Evolutionary conservation across 2,888 invertebrate genomes (phyloP).

Genomic region (Tillus elongatus): DNA sequence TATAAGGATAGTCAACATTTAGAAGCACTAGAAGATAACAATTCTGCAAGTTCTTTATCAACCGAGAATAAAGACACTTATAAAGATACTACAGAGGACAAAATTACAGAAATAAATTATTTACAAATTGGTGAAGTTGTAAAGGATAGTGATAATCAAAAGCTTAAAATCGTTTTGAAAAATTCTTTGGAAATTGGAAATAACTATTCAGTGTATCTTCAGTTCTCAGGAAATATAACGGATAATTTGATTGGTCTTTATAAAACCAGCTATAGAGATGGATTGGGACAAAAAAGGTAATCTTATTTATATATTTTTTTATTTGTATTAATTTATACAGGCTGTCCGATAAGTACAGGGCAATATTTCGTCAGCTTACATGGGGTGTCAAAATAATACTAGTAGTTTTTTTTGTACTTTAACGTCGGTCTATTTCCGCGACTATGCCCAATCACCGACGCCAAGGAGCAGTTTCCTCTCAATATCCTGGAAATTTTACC

Average conservation of each 20-base stretch:
- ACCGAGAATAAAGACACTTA: not conserved
- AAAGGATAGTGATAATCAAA: slow-evolving; percentile 37
- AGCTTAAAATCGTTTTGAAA: slow-evolving; percentile 37
- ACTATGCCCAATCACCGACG: too few species aligned
- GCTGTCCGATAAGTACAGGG: too few species aligned
- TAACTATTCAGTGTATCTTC: slow-evolving; percentile 49
- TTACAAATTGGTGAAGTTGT: slow-evolving; percentile 31
- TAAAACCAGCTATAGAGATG: slow-evolving; percentile 51
- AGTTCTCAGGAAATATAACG: slow-evolving; percentile 49
- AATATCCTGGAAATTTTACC: too few species aligned
- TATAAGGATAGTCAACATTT: not conserved
- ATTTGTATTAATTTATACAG: too few species aligned
- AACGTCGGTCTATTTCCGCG: too few species aligned
- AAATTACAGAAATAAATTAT: slow-evolving; percentile 5
- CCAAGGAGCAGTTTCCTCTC: too few species aligned
- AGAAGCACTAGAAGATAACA: not conserved
- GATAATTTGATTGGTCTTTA: slow-evolving; percentile 60
- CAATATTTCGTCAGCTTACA: too few species aligned
- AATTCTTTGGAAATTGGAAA: slow-evolving; percentile 42
- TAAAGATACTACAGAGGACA: slow-evolving; percentile 7
- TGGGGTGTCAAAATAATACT: too few species aligned
- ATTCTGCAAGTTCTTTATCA: not conserved
- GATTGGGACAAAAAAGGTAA: slow-evolving; percentile 45
- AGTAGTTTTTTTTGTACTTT: too few species aligned
- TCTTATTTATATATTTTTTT: slow-evolving; percentile 17